Evolutionary conservation across 2,888 invertebrate genomes (phyloP), one percentile per base, ranked within the genome.

Genomic region (Ariolimax columbianus): DNA sequence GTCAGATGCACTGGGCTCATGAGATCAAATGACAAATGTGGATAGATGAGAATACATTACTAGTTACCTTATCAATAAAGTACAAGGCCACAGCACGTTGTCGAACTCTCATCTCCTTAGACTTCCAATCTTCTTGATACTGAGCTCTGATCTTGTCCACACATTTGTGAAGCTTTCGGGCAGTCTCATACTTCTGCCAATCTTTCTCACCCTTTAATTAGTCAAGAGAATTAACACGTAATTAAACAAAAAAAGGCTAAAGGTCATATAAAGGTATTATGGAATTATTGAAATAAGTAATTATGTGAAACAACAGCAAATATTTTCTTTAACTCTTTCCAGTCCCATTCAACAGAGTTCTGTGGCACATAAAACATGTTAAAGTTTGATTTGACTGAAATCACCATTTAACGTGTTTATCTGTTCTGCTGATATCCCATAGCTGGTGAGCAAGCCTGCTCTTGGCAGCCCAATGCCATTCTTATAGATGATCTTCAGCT

Each of bases 101-200:
- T 75, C 99, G 95, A 30, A 99, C 97, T 87, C 97, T 96, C 99
- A 99, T 99, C 95, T 99, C 99, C 93, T 99, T 99, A 26, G 98
- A 97, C 94, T 98, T 99, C 97, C 97, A 99, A 94, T 99, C 99
- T 83, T 96, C 95, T 80, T 95, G 95, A 95, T 99, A 99, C 90
- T 96, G 95, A 51, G 96, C 95, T 88, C 99, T 96, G 91, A 99
- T 99, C 94, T 97, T 97, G 92, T 98, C 97, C 90, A 99, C 98
- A 88, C 96, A 96, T 93, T 97, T 97, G 90, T 98, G 98, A 84
- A 99, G 95, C 91, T 97, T 96, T 79, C 99, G 95, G 1, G 99
- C 99, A 1, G 97, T 98, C 95, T 99, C 99, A 95, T 99, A 99
- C 93, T 99, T 99, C 93, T 98, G 97, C 97, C 97, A 98, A 96